Evolutionary conservation across 2,888 invertebrate species (phyloP), one percentile per base, ranked within the genome.

Genomic region (Lasioglossum calceatum): DNA sequence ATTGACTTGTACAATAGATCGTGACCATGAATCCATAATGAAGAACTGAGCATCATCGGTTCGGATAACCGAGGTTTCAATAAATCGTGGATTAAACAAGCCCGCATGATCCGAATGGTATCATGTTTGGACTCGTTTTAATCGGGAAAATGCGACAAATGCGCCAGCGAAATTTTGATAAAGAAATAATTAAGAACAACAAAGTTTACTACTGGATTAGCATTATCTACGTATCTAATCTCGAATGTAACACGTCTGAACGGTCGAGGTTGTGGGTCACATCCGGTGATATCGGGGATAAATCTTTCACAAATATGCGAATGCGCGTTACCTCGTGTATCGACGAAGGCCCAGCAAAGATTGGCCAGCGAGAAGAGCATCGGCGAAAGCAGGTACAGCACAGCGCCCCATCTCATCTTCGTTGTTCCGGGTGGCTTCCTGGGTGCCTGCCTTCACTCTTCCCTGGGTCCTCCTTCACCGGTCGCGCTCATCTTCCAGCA

Each of bases 391-490:
- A 91, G 86, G 81, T 82, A 88, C 72, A 92, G 78, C 74, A 84
- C 90, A 87, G 89, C 91, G 88, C 92, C 90, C 92, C 93, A 93
- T 93, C 92, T 94, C 94, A 94, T 94, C 91, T 94, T 94, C 92
- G 92, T 92, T 92, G 89, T 86, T 92, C 81, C 84, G 75, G 80
- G 79, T 84, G 77, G 82, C 67, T 86, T 81, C 44, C 81, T 80
- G 79, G 78, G 83, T 82, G 78, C 70, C 70, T 80, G 83, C 72
- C 83, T 80, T 84, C 87, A 85, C 89, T 81, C 80, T 87, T 81
- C 79, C 71, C 77, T 82, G 47, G 61, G 47, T 81, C 72, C 81
- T 54, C 72, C 81, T 76, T 83, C 86, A 58, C 77, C 79, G 82
- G 79, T 71, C 83, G 84, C 77, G 77, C 86, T 85, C 90, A 83